A percentile compares a stretch with the other conserved stretches of the same genome.
Conservation (phyloP, 1,140 invertebrate species). For the Aphaenogaster floridana region DNA sequence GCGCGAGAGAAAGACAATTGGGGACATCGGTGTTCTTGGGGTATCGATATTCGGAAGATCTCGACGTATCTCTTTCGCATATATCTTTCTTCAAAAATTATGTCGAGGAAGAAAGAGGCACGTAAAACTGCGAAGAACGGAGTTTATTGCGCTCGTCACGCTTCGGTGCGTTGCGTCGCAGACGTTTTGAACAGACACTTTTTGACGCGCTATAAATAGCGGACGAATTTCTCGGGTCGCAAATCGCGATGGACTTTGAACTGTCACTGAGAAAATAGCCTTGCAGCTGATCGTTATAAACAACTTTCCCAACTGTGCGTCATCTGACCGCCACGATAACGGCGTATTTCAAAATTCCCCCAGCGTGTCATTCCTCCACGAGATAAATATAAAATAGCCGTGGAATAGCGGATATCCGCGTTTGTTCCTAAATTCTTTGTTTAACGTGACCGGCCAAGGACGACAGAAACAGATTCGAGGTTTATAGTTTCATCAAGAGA, state of each 20-base stretch:
- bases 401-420: neutral
- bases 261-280: conserved; percentile 18
- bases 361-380: neutral
- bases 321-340: neutral
- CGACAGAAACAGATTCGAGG: neutral
- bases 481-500: neutral
- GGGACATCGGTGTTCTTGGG: neutral
- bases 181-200: neutral
- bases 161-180: neutral
- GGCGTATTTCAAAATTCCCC: neutral
- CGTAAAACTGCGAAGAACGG: neutral
- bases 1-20: neutral
- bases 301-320: conserved; percentile 48
- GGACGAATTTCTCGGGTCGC: conserved; percentile 12
- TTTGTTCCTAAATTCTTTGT: neutral
- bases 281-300: conserved; percentile 58
- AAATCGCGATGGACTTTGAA: conserved; percentile 42
- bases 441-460: neutral
- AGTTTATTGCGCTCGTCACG: neutral
- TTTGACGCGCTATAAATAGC: conserved; percentile 6
- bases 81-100: neutral
- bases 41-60: neutral
- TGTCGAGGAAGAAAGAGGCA: neutral
- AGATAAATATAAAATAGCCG: neutral
- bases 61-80: neutral